phyloP scores from a whole-genome alignment of 2,888 invertebrate genomes.

The Euproctis similis region DNA sequence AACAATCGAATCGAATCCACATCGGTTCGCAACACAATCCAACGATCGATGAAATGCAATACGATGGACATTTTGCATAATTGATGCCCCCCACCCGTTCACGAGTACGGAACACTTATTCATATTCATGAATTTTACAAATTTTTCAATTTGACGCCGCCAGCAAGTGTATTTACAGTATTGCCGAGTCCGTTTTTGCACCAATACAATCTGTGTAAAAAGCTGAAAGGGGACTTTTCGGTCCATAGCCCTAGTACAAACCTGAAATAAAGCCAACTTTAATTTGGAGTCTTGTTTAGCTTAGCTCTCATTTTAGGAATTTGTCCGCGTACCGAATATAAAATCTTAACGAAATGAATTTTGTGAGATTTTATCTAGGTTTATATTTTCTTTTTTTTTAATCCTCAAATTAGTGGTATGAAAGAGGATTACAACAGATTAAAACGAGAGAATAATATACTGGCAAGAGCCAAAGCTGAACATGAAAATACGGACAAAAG shows the following conservation, averaged over 20 bases:
- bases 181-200: constrained; percentile 53
- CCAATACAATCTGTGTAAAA: constrained; percentile 65
- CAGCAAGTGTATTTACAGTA: constrained; percentile 63
- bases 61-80: constrained; percentile 68
- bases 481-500: too few relatives aligned
- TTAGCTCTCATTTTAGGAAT: too few relatives aligned
- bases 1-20: constrained; percentile 35
- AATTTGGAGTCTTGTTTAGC: too few relatives aligned
- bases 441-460: too few relatives aligned
- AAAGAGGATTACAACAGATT: too few relatives aligned
- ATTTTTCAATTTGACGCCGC: constrained; percentile 66
- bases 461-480: too few relatives aligned
- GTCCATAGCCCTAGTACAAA: constrained; percentile 32
- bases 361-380: too few relatives aligned
- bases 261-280: constrained; percentile 43
- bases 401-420: too few relatives aligned
- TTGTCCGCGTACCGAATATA: too few relatives aligned
- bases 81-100: constrained; percentile 70
- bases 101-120: constrained; percentile 62
- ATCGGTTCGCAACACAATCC: constrained; percentile 29
- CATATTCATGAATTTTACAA: constrained; percentile 73
- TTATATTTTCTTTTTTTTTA: too few relatives aligned
- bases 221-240: constrained; percentile 39
- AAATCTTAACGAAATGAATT: too few relatives aligned
- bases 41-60: constrained; percentile 54